Base-by-base conservation (phyloP, 2,113 vertebrate species). In the Cacatua alba region DNA sequence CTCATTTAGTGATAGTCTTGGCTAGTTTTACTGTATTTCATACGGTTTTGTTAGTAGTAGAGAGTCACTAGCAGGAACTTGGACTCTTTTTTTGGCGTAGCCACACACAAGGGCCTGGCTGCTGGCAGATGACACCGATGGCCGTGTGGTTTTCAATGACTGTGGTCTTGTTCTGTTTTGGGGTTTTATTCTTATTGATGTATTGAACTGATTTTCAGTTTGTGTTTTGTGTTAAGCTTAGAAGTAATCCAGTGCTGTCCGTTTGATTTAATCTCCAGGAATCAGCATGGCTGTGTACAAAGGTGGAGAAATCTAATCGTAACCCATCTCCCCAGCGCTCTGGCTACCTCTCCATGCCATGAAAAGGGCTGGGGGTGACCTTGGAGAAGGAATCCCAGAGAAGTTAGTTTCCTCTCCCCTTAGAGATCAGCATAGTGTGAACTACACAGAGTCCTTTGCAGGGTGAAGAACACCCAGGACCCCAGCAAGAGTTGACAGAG, bases 111-210 rank as follows among this genome's bases (percentile, higher is more conserved):
- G 83, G 94, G 89, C 92, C 86, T 90, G 95, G 96, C 97, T 96
- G 97, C 97, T 96, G 97, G 97, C 97, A 86, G 92, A 49, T 77
- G 78, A 84, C 17, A 60, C 41, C 24, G 13, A 33, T 26, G 39
- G 94, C 95, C 92, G 88, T 68, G 86, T 94, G 94, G 52, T 74
- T 82, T 82, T 51, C 24, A 71, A 35, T 24, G 46, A 74, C 91
- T 94, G n/a, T 85, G 82, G 39, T 88, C 57, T n/a, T 35, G 57
- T 59, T 59, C 13, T 59, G 57, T 24, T 35, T 16, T 24, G 57
- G 57, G 33, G 53, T 33, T 75, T 64, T 86, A 3, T 84, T 82
- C 10, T 84, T 68, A 29, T 93, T 97, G 63, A 97, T 33, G 87
- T 86, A 75, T 53, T 95, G 86, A 95, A 86, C 69, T 65, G 74